Percentiles rank a stretch among this genome's conserved stretches.
These are phyloP conservation scores for Drosophila funebris DNA, from an alignment of 1,140 invertebrate species.

Conservation along the genomic window DNA sequence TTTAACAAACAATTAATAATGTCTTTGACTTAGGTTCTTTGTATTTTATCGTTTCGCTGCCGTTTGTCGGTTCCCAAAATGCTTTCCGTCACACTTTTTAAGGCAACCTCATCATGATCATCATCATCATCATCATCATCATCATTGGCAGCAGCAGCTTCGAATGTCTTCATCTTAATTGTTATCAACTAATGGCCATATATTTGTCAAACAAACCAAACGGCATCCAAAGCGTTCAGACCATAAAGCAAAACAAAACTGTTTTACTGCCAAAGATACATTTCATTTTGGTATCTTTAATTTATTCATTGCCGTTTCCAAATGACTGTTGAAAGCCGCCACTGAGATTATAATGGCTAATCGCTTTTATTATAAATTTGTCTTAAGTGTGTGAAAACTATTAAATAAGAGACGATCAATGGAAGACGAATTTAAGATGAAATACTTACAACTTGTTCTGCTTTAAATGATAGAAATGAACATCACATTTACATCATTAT, in stretches of 20 bases:
- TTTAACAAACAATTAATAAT: conserved; percentile 69
- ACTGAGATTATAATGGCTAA: conserved; percentile 45
- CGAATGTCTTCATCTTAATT: conserved; percentile 51
- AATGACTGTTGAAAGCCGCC: conserved; percentile 62
- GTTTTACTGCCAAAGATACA: conserved; percentile 65
- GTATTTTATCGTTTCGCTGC: conserved; percentile 42
- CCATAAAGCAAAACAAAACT: conserved; percentile 60
- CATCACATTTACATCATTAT: too few species aligned
- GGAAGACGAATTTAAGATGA: neutral
- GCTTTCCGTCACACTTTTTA: conserved; percentile 70
- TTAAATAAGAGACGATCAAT: conserved; percentile 29
- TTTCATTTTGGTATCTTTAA: conserved; percentile 63
- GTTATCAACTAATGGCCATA: conserved; percentile 75
- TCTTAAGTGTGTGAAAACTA: conserved; percentile 73
- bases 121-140: too few species aligned
- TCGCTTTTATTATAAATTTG: conserved; percentile 27
- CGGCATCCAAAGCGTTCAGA: conserved; percentile 28
- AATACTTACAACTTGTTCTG: neutral
- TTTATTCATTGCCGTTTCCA: conserved; percentile 67
- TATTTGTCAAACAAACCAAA: conserved; percentile 60
- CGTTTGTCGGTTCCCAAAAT: conserved; percentile 49
- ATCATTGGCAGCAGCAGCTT: neutral
- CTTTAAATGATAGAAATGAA: too few species aligned
- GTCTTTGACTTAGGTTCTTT: conserved; percentile 35
- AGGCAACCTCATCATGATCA: neutral